A percentile compares a stretch with the other conserved stretches of the same genome.
These are phyloP conservation scores for Ennomos fuscantarius DNA, from an alignment of 2,888 invertebrate species.

Conservation along the genomic window DNA sequence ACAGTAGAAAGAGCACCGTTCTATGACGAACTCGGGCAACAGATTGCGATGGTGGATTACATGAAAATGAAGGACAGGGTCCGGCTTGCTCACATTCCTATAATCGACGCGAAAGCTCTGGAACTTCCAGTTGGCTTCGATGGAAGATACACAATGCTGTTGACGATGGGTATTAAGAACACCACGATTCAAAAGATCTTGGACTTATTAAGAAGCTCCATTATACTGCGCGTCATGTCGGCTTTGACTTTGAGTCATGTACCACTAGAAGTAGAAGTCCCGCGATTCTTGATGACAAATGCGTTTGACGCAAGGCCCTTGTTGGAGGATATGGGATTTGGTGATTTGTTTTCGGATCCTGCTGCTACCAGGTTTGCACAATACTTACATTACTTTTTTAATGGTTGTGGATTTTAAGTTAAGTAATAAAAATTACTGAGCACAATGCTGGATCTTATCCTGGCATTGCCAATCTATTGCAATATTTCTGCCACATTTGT, in stretches of 20 bases:
- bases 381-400: neutral
- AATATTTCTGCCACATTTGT: too few relatives aligned
- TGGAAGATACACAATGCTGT: constrained; percentile 48
- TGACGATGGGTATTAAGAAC: constrained; percentile 38
- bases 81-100: constrained; percentile 41
- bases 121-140: constrained; percentile 50
- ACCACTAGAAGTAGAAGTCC: constrained; percentile 32
- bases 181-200: constrained; percentile 16
- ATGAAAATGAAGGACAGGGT: constrained; percentile 46
- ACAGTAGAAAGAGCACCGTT: constrained; percentile 43
- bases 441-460: too few relatives aligned
- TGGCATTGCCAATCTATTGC: too few relatives aligned
- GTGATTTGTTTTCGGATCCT: constrained; percentile 15
- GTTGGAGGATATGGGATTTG: constrained; percentile 17
- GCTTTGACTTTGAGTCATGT: constrained; percentile 25
- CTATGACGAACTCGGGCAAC: constrained; percentile 43
- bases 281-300: constrained; percentile 22
- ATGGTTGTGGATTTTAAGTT: too few relatives aligned
- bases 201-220: neutral
- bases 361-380: constrained; percentile 24
- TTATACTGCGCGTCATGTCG: constrained; percentile 7
- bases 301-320: constrained; percentile 16
- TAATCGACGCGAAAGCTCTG: constrained; percentile 46
- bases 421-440: too few relatives aligned
- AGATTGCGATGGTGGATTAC: constrained; percentile 46